Percentiles rank a stretch among this genome's conserved stretches.
Conservation (phyloP, 2,113 vertebrate genomes). For the Melospiza melodia region DNA sequence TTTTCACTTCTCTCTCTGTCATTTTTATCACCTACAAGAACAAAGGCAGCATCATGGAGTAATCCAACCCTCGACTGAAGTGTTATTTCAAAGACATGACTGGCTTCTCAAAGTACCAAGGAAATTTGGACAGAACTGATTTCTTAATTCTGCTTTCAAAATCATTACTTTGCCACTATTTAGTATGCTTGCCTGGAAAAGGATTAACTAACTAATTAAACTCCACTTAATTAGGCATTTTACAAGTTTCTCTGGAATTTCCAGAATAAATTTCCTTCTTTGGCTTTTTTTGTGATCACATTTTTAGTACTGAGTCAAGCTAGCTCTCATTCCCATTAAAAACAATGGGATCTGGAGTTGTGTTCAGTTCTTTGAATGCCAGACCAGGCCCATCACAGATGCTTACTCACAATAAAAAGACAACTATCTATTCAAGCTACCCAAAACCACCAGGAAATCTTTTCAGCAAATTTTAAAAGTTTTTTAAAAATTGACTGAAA, state of each 20-base stretch:
- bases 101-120: background rate
- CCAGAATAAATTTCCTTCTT: background rate
- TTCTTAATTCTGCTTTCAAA: background rate
- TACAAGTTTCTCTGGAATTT: background rate
- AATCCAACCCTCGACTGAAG: background rate
- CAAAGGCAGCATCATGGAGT: background rate
- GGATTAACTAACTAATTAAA: background rate
- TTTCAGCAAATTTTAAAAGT: background rate
- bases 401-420: background rate
- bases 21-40: constrained; percentile 78
- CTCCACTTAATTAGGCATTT: background rate
- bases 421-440: background rate
- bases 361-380: background rate
- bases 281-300: background rate
- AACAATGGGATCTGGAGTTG: background rate
- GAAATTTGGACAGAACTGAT: background rate
- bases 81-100: background rate
- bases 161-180: background rate
- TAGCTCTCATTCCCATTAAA: background rate
- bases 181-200: background rate
- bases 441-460: background rate
- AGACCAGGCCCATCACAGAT: background rate
- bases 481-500: background rate
- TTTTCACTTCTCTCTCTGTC: constrained; percentile 57
- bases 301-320: background rate